Percentiles rank a stretch among this genome's conserved stretches.
Evolutionary conservation across 2,888 invertebrate genomes (phyloP).

Genomic region (Idaea dimidiata): DNA sequence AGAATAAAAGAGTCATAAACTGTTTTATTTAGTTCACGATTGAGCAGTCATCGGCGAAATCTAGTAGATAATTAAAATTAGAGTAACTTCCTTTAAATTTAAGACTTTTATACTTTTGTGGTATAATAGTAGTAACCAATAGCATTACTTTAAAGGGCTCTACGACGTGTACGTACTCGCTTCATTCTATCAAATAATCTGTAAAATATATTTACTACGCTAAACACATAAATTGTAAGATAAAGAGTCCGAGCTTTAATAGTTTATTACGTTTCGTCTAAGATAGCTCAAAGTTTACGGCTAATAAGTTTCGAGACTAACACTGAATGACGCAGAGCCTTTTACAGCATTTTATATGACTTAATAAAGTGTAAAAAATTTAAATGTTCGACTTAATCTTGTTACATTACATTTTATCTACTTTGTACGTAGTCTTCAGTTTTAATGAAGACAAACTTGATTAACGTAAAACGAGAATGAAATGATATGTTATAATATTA

Average conservation of each 20-base stretch:
- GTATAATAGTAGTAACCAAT: no score
- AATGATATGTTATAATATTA: neutral
- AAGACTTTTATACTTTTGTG: no score
- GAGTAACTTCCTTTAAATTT: no score
- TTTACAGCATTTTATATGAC: slow-evolving; percentile 37
- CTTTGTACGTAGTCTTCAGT: slow-evolving; percentile 1
- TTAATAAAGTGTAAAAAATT: slow-evolving; percentile 36
- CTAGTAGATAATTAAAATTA: no score
- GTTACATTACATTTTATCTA: slow-evolving; percentile 13
- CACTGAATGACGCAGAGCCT: slow-evolving; percentile 23
- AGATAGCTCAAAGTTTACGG: slow-evolving; percentile 64
- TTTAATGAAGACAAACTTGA: slow-evolving; percentile 3
- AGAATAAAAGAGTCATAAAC: no score
- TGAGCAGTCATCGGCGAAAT: no score
- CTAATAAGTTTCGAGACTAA: slow-evolving; percentile 48
- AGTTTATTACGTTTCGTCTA: slow-evolving; percentile 59
- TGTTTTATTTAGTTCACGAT: no score
- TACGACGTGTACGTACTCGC: no score
- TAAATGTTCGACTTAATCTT: slow-evolving; percentile 25
- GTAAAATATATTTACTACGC: neutral
- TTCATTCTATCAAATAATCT: neutral
- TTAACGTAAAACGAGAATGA: neutral
- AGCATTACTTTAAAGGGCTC: no score
- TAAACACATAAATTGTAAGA: slow-evolving; percentile 16
- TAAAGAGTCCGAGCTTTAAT: slow-evolving; percentile 44